Conservation (phyloP, 2,797 vertebrate species). For the Rhinella marina region DNA sequence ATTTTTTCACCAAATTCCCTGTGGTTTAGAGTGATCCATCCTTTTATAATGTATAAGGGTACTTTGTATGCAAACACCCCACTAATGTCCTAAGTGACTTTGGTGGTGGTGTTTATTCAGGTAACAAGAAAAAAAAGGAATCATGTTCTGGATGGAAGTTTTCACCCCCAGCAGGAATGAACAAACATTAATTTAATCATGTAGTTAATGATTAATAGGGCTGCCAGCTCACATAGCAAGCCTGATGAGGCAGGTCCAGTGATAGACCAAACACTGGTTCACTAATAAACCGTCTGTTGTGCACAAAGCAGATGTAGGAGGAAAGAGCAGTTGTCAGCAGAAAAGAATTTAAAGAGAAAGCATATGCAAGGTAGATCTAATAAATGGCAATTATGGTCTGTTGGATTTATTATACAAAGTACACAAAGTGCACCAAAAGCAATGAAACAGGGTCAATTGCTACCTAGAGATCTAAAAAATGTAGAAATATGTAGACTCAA, state of each 20-base stretch:
- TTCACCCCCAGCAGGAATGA: constrained; percentile 62
- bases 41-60: constrained; percentile 66
- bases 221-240: constrained; percentile 56
- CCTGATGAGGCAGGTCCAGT: constrained; percentile 48
- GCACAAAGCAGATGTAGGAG: background rate
- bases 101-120: constrained; percentile 58
- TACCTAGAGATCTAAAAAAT: background rate
- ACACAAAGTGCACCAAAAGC: background rate
- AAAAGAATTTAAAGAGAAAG: background rate
- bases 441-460: too few species aligned
- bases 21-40: constrained; percentile 58
- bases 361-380: too few species aligned
- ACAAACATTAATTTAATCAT: constrained; percentile 70
- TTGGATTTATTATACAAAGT: constrained; percentile 11
- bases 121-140: constrained; percentile 59
- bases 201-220: constrained; percentile 76
- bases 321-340: background rate
- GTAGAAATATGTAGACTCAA: background rate
- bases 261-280: constrained; percentile 51
- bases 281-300: background rate
- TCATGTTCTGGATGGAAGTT: constrained; percentile 57
- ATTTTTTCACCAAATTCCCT: constrained; percentile 58
- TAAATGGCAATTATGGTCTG: background rate
- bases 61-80: constrained; percentile 66
- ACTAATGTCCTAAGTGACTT: constrained; percentile 62